Base-by-base conservation (phyloP, 2,888 invertebrate genomes). In the Spicauda simplicius region DNA sequence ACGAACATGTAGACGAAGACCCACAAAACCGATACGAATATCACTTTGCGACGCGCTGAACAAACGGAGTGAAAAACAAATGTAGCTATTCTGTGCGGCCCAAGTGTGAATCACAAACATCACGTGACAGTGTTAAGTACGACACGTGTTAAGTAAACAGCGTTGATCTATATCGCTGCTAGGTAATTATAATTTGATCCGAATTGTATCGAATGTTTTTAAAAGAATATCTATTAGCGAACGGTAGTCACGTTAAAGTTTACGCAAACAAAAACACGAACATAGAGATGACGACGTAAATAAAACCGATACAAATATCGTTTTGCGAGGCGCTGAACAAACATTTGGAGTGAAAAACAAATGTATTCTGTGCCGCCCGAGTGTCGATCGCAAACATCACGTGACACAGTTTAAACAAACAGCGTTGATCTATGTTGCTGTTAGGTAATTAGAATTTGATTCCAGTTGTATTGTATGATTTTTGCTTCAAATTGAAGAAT, bases 41-140 rank as follows among this genome's bases (percentile, higher is more conserved):
- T 60, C 14, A 19, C 20, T 50, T 19, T 60, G 53, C 20, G n/a
- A 61, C 20, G 41, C 53, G 30, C 19, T 16, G 19, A 37, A 54
- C 53, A 54, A 61, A 62, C 45, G 25, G 12, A 62, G 25, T 1
- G 37, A 54, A 54, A 54, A 62, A 53, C 53, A 62, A 62, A 62
- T 62, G 62, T 62, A n/a, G n/a, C n/a, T n/a, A 62, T 62, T 62
- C 62, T 16, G 54, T 41, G 61, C 53, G 30, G 52, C 30, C 5
- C 52, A 11, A 50, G 20, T 41, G 41, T 48, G 37, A 19, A 25
- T 50, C 14, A 53, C 52, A 61, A 61, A 61, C 53, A 61, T 61
- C 48, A 59, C 41, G n/a, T 30, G 52, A 37, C 33, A 37, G 14
- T 4, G 14, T 52, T n/a, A n/a, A n/a, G n/a, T n/a, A n/a, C n/a